phyloP scores from a whole-genome alignment of 1,140 invertebrate genomes.

The Amyelois transitella region DNA sequence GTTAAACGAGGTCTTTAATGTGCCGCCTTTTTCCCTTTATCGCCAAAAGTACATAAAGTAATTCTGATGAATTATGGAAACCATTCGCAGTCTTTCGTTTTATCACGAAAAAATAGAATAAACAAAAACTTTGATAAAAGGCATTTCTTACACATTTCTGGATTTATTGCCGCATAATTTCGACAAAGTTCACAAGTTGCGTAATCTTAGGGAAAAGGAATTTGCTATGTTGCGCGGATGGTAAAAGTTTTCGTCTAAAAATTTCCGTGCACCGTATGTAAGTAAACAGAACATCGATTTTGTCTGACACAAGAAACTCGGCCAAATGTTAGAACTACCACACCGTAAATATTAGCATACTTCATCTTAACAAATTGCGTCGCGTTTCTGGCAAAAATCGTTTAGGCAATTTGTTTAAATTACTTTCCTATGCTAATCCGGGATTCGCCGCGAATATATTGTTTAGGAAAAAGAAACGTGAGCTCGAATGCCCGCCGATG shows the following conservation, averaged over 20 bases:
- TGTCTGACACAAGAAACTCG: slow-evolving; percentile 18
- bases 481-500: slow-evolving; percentile 27
- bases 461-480: slow-evolving; percentile 37
- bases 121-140: slow-evolving; percentile 34
- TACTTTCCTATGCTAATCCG: slow-evolving; percentile 65
- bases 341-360: slow-evolving; percentile 28
- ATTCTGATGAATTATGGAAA: slow-evolving; percentile 52
- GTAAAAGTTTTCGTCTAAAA: slow-evolving; percentile 29
- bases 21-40: slow-evolving; percentile 38
- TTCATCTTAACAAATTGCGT: slow-evolving; percentile 48
- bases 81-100: slow-evolving; percentile 20
- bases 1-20: slow-evolving; percentile 46
- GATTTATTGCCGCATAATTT: slow-evolving; percentile 37
- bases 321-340: slow-evolving; percentile 21
- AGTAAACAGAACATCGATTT: slow-evolving; percentile 18
- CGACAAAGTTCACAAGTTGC: slow-evolving; percentile 25
- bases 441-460: slow-evolving; percentile 57
- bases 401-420: slow-evolving; percentile 68
- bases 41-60: slow-evolving; percentile 47
- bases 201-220: slow-evolving; percentile 27
- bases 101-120: slow-evolving; percentile 42
- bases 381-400: slow-evolving; percentile 54
- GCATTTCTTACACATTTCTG: slow-evolving; percentile 22
- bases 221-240: slow-evolving; percentile 21
- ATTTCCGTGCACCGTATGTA: slow-evolving; percentile 10